Evolutionary conservation across 2,113 vertebrate species (phyloP).

Genomic region (Neolamprologus kungweensis): DNA sequence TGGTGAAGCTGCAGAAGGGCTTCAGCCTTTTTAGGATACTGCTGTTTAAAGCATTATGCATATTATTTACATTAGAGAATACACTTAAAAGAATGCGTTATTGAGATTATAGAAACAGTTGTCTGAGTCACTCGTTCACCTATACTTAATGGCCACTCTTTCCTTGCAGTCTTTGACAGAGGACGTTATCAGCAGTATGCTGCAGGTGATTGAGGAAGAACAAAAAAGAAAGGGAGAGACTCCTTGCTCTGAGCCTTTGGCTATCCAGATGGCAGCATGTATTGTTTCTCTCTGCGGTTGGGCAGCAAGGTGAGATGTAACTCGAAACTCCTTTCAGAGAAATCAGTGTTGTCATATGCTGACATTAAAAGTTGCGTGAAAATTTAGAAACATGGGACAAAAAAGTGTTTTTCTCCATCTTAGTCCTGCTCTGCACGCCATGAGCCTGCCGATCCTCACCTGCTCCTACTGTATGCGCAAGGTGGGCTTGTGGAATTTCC

Average conservation of each 20-base stretch:
- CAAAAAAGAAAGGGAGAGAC: constrained; percentile 61
- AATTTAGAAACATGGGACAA: neutral
- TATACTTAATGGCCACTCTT: neutral
- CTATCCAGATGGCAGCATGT: constrained; percentile 84
- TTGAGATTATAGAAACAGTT: neutral
- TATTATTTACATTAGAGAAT: neutral
- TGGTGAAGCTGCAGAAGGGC: constrained; percentile 70
- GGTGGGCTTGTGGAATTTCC: constrained; percentile 89
- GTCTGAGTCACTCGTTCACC: neutral
- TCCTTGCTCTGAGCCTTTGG: constrained; percentile 63
- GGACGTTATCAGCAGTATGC: constrained; percentile 77
- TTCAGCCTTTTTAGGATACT: neutral
- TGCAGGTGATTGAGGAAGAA: constrained; percentile 83
- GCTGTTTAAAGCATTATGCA: neutral
- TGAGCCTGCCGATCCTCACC: constrained; percentile 77
- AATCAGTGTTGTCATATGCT: neutral
- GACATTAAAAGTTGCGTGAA: neutral
- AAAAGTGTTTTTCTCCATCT: neutral
- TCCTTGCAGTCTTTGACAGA: constrained; percentile 78
- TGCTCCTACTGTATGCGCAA: constrained; percentile 89
- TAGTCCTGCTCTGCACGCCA: constrained; percentile 65
- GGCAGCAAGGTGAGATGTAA: constrained; percentile 76
- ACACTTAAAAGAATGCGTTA: neutral
- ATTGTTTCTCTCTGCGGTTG: constrained; percentile 89
- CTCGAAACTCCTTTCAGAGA: neutral